Evolutionary conservation across 1,140 invertebrate species (phyloP), one percentile per base, ranked within the genome.

Genomic region (Rhizoglyphus robini): DNA sequence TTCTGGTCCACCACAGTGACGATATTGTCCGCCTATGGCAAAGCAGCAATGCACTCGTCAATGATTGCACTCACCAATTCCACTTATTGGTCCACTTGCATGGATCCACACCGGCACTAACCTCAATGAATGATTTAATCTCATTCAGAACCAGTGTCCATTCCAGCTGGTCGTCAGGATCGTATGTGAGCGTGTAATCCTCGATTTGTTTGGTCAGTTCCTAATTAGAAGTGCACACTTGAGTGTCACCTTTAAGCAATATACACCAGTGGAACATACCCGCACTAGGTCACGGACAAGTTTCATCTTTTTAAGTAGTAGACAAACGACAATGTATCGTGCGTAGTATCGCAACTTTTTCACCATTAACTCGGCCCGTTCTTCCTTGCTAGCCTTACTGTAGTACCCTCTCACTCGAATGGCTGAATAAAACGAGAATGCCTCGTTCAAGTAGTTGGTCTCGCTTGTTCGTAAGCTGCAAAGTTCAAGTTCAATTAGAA

Each of bases 271-370:
- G 18, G 30, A 60, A 68, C 73, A 74, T 73, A 79, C 83, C 74
- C 86, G 83, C 46, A 96, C 87, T 66, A 97, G 78, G 75, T 97
- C 93, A 51, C 86, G 81, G 47, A 96, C 90, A 68, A 95, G 79
- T 77, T 94, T 93, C 83, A 94, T 90, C 75, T 90, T 90, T 76
- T 93, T 94, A 51, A 96, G 80, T 70, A 96, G 80, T 67, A 97
- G 81, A 78, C 91, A 95, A 18, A 96, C 93, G 29, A 96, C 91
- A 72, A 96, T 96, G 76, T 95, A 98, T 59, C 94, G 81, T 25
- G 93, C 93, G 77, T 96, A 96, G 74, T 95, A 98, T 58, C 94
- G 81, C 25, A 97, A 78, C 77, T 97, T 97, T 77, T 98, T 98
- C 49, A 98, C 90, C 89, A 96, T 95, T 66, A 98, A 77, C 75